These are phyloP conservation scores for Gopherus flavomarginatus DNA, from an alignment of 2,113 vertebrate genomes.

Conservation along the genomic window DNA sequence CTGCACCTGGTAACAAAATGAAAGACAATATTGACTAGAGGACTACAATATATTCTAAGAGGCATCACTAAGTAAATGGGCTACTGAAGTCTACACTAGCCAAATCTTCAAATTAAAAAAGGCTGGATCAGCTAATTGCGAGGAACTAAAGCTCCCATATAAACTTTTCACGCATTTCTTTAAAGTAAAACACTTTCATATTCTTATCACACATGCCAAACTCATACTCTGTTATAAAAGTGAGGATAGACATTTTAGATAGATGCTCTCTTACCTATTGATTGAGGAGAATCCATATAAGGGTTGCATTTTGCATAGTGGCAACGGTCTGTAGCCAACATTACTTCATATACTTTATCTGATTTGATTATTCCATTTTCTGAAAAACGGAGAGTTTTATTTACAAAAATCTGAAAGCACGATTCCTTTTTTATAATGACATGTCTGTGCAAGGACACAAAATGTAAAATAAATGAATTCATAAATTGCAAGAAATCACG, in stretches of 20 bases:
- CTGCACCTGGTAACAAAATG: not conserved
- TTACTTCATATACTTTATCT: conserved; percentile 97
- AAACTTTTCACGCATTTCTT: not conserved
- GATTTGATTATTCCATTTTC: conserved; percentile 99
- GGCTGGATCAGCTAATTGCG: not conserved
- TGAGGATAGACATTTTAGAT: not conserved
- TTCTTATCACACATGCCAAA: not conserved
- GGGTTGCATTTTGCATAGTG: conserved; percentile 98
- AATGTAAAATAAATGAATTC: not conserved
- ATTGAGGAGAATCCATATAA: conserved; percentile 99
- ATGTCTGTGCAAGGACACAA: not conserved
- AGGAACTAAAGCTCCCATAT: not conserved
- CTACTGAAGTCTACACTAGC: accelerated
- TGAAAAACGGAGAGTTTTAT: conserved; percentile 68
- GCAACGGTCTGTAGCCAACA: conserved; percentile 94
- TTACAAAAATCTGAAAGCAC: not conserved
- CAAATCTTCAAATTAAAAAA: not conserved
- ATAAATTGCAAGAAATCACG: not conserved
- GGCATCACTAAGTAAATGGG: not conserved
- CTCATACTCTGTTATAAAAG: not conserved
- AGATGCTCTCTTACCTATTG: conserved; percentile 88
- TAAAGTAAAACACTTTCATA: not conserved
- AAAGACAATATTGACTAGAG: not conserved
- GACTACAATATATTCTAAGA: not conserved
- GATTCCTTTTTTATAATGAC: not conserved